These are phyloP conservation scores for Xenopus petersii DNA, from an alignment of 2,797 vertebrate species.

Conservation along the genomic window DNA sequence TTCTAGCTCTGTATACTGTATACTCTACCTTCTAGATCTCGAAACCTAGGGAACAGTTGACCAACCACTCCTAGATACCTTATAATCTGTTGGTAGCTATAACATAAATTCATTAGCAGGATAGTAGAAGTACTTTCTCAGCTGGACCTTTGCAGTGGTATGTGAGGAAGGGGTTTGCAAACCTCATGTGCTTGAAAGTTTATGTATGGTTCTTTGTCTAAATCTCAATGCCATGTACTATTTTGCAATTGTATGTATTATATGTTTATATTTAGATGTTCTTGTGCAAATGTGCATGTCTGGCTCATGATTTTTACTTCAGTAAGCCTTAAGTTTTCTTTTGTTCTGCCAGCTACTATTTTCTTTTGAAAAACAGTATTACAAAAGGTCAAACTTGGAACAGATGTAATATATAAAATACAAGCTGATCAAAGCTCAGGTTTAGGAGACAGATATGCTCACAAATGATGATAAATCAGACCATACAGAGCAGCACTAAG, in stretches of 20 bases:
- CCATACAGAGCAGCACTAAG: conserved; percentile 86
- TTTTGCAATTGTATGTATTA: neutral
- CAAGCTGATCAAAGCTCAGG: conserved; percentile 95
- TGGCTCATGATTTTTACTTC: conserved; percentile 14
- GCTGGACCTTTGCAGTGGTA: too few species aligned
- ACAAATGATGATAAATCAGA: conserved; percentile 99
- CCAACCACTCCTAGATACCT: too few species aligned
- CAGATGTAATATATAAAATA: conserved; percentile 99
- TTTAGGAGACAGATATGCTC: conserved; percentile 88
- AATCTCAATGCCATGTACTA: too few species aligned
- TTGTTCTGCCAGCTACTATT: conserved; percentile 84
- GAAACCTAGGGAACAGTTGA: too few species aligned
- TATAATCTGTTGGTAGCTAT: too few species aligned
- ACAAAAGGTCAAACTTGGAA: conserved; percentile 95
- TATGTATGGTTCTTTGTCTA: too few species aligned
- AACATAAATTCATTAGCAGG: too few species aligned
- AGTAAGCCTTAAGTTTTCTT: conserved; percentile 61
- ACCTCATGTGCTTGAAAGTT: too few species aligned
- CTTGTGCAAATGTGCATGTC: neutral
- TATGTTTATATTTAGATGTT: neutral
- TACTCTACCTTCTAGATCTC: too few species aligned
- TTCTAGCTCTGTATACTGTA: too few species aligned
- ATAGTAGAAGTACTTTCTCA: too few species aligned
- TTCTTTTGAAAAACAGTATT: conserved; percentile 90
- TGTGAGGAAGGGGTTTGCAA: too few species aligned